Evolutionary conservation across 2,888 invertebrate genomes (phyloP).

Genomic region (Tupiocoris notatus): DNA sequence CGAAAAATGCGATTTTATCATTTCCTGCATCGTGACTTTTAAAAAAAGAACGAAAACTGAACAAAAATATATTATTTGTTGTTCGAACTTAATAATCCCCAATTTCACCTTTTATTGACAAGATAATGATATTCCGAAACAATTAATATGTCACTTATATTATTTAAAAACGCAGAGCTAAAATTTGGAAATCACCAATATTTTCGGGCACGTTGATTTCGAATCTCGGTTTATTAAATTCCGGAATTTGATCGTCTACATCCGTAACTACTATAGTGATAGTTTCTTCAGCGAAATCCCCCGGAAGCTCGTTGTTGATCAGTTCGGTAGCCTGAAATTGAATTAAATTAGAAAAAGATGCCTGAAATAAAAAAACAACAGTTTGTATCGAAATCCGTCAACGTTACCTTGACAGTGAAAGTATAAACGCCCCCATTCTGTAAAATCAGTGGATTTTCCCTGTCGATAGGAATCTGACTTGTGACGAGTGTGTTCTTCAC

Average conservation of each 20-base stretch:
- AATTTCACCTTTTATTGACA: too few relatives aligned
- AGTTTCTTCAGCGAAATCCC: slow-evolving; percentile 66
- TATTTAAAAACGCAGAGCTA: too few relatives aligned
- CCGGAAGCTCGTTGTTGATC: slow-evolving; percentile 68
- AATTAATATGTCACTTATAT: too few relatives aligned
- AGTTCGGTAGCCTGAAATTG: slow-evolving; percentile 66
- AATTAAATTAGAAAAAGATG: background rate
- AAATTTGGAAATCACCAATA: slow-evolving; percentile 61
- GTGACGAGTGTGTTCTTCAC: slow-evolving; percentile 60
- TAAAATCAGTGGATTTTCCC: slow-evolving; percentile 70
- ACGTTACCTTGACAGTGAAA: slow-evolving; percentile 62
- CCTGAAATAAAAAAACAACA: background rate
- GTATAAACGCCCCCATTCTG: slow-evolving; percentile 77
- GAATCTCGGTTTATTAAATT: slow-evolving; percentile 66
- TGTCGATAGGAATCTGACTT: slow-evolving; percentile 66
- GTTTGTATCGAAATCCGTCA: background rate
- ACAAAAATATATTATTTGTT: too few relatives aligned
- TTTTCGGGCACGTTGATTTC: slow-evolving; percentile 74
- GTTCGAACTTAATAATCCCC: too few relatives aligned
- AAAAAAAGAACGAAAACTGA: too few relatives aligned
- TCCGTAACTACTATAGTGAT: slow-evolving; percentile 77
- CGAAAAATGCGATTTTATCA: too few relatives aligned
- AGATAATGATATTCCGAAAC: too few relatives aligned
- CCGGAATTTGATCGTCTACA: slow-evolving; percentile 72
- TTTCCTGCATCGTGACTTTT: too few relatives aligned